Conservation (phyloP, 2,888 invertebrate genomes). For the Sminthurinus aureus region DNA sequence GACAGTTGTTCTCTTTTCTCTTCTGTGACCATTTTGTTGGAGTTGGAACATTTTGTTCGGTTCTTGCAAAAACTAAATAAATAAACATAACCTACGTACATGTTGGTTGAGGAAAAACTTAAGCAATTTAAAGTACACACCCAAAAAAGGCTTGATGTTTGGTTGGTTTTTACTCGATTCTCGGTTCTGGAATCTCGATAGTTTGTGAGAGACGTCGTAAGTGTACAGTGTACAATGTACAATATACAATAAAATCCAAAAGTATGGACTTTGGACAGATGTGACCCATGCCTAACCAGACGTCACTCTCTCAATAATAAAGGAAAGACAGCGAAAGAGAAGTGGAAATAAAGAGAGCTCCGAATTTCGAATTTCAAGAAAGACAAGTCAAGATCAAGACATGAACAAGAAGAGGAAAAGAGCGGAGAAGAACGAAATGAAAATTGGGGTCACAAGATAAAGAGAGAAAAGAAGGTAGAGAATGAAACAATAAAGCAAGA, state of each 20-base stretch:
- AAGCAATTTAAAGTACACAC: neutral
- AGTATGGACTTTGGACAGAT: neutral
- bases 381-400: neutral
- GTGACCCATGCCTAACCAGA: neutral
- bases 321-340: neutral
- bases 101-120: neutral
- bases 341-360: neutral
- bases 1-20: no score
- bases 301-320: neutral
- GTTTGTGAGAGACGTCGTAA: neutral
- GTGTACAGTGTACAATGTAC: neutral
- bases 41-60: no score
- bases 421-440: no score
- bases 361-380: neutral
- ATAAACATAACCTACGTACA: no score
- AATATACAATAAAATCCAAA: no score
- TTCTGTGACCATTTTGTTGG: no score
- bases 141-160: neutral
- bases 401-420: no score
- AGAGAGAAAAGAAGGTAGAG: neutral
- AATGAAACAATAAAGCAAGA: slow-evolving; percentile 30
- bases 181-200: no score
- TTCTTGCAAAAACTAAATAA: no score
- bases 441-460: neutral
- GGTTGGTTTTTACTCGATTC: no score